phyloP scores from a whole-genome alignment of 1,140 invertebrate genomes.

The Brachionus asplanchnoidis region DNA sequence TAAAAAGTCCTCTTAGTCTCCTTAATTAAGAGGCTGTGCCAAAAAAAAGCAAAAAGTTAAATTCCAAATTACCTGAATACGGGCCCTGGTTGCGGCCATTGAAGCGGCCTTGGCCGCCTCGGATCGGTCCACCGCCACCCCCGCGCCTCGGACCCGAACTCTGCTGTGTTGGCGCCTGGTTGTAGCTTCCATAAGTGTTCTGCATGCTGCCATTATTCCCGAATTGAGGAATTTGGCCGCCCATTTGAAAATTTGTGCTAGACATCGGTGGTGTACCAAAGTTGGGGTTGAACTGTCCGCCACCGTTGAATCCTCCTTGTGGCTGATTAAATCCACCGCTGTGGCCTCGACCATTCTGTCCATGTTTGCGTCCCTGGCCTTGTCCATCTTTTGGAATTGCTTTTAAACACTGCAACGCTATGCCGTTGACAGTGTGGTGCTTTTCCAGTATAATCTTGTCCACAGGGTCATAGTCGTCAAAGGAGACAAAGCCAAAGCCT shows the following conservation, averaged over 20 bases:
- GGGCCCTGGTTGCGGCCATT: background rate
- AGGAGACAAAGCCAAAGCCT: slow-evolving; percentile 89
- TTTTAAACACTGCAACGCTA: slow-evolving; percentile 60
- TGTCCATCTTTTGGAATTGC: slow-evolving; percentile 55
- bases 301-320: background rate
- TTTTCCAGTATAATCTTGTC: slow-evolving; percentile 51
- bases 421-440: slow-evolving; percentile 56
- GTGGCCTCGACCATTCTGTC: background rate
- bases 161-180: background rate
- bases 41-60: background rate
- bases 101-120: slow-evolving; percentile 24
- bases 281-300: background rate
- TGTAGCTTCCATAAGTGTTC: slow-evolving; percentile 24
- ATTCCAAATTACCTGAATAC: background rate
- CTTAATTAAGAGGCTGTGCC: background rate
- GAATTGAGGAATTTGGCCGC: background rate
- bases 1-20: background rate
- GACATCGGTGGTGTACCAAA: background rate
- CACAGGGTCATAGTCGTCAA: slow-evolving; percentile 65
- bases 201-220: background rate
- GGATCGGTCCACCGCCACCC: background rate
- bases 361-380: slow-evolving; percentile 61
- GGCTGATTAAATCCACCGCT: background rate
- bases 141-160: background rate
- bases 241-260: background rate